Evolutionary conservation across 2,888 invertebrate genomes (phyloP).

Genomic region (Sesia apiformis): DNA sequence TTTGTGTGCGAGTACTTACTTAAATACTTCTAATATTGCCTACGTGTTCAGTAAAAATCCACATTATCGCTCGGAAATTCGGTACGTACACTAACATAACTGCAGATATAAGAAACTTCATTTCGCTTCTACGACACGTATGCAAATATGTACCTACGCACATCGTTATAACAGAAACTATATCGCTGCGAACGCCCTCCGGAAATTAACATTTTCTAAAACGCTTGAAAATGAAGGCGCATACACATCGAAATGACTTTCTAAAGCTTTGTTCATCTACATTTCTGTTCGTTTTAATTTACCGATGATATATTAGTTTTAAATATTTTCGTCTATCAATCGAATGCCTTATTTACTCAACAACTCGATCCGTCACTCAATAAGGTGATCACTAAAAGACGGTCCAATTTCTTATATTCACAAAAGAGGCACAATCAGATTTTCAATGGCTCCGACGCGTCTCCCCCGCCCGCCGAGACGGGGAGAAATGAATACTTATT

Average conservation of each 20-base stretch:
- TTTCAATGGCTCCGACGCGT: constrained; percentile 39
- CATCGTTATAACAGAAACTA: neutral
- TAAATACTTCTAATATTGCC: too few relatives aligned
- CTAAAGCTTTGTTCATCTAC: constrained; percentile 35
- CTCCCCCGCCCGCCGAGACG: constrained; percentile 18
- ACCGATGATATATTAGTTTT: too few relatives aligned
- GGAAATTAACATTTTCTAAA: constrained; percentile 58
- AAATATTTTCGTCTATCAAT: too few relatives aligned
- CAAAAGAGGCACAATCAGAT: constrained; percentile 67
- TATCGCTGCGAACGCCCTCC: constrained; percentile 14
- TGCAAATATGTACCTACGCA: neutral
- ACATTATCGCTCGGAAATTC: too few relatives aligned
- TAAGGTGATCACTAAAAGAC: constrained; percentile 41
- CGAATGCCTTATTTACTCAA: neutral
- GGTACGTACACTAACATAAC: too few relatives aligned
- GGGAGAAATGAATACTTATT: constrained; percentile 69
- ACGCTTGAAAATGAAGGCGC: constrained; percentile 47
- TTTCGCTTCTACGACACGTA: neutral
- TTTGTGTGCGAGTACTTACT: too few relatives aligned
- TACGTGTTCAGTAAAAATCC: too few relatives aligned
- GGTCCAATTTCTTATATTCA: constrained; percentile 50
- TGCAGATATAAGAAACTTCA: neutral
- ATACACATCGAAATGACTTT: constrained; percentile 43
- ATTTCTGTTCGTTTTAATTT: constrained; percentile 3
- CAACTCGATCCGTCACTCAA: constrained; percentile 7